Evolutionary conservation across 2,113 vertebrate species (phyloP).

Genomic region (Fukomys damarensis): DNA sequence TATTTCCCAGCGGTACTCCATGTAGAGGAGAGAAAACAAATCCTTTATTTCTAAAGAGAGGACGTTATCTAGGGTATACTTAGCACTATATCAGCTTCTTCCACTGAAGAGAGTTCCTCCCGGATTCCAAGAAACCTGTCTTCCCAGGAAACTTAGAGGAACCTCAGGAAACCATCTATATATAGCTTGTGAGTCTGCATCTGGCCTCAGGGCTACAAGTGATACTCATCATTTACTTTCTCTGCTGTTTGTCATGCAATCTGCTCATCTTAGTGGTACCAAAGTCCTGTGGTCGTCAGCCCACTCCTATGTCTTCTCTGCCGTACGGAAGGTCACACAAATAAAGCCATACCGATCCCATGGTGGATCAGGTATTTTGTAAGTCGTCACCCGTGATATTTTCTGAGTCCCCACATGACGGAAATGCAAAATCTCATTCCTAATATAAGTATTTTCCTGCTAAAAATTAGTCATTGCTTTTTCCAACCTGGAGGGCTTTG

Average conservation of each 20-base stretch:
- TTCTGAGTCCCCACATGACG: no score
- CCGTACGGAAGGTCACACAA: neutral
- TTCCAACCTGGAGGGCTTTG: neutral
- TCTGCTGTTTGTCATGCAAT: neutral
- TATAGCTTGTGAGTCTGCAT: neutral
- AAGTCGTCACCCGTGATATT: neutral
- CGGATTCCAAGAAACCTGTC: neutral
- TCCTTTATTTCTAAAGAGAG: neutral
- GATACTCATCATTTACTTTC: neutral
- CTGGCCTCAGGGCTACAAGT: no score
- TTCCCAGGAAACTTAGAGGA: neutral
- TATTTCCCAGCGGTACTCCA: neutral
- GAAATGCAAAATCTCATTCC: neutral
- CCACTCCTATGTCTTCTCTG: neutral
- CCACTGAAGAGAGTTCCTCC: neutral
- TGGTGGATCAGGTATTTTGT: neutral
- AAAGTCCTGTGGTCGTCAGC: neutral
- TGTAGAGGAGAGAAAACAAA: neutral
- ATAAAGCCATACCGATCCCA: neutral
- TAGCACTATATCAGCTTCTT: neutral
- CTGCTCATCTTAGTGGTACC: neutral
- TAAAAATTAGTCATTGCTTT: neutral
- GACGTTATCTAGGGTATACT: neutral
- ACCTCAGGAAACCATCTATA: neutral
- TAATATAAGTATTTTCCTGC: neutral